Percentiles rank a stretch among this genome's conserved stretches.
phyloP scores from a whole-genome alignment of 92 coral and sea anemone species.

The Bergia sp. region DNA sequence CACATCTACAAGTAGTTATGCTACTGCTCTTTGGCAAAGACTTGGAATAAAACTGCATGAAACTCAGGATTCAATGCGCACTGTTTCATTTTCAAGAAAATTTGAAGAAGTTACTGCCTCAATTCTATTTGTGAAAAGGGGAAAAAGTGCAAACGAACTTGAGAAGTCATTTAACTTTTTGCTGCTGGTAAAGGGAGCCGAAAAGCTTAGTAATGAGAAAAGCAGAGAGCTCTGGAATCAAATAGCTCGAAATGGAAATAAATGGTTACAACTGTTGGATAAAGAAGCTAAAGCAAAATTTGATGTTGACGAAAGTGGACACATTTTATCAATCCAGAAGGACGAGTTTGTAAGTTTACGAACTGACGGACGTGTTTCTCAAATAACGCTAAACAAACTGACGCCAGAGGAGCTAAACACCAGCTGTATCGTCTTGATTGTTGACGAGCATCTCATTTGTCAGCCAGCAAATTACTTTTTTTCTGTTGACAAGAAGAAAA shows the following conservation, averaged over 20 bases:
- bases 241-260: neutral
- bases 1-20: neutral
- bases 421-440: neutral
- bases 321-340: neutral
- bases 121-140: neutral
- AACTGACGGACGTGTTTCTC: neutral
- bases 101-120: neutral
- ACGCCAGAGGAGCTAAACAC: neutral
- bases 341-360: neutral
- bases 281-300: neutral
- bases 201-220: neutral
- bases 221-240: constrained; percentile 1
- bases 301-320: neutral
- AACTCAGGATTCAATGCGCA: neutral
- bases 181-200: neutral
- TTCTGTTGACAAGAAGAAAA: neutral
- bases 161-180: neutral
- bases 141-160: constrained; percentile 7
- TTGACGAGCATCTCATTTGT: neutral
- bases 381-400: neutral
- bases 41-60: neutral
- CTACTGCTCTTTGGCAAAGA: neutral
- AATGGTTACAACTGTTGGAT: neutral
- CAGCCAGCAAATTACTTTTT: neutral
- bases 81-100: neutral